Evolutionary conservation across 2,113 vertebrate species (phyloP).

Genomic region (Pardalotus punctatus): DNA sequence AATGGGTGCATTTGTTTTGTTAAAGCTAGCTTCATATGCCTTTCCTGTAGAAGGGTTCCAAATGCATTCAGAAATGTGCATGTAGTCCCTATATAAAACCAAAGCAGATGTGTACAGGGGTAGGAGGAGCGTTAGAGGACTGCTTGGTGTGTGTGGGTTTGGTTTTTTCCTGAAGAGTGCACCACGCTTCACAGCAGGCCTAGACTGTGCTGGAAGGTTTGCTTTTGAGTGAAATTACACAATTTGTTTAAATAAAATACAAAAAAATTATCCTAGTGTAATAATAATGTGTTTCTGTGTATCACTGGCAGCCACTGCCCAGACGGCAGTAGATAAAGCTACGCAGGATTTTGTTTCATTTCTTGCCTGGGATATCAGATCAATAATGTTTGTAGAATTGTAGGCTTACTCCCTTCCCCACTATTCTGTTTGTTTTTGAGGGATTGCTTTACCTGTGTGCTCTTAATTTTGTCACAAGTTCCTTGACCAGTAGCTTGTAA

Average conservation of each 20-base stretch:
- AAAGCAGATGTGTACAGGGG: rapidly evolving
- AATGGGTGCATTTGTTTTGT: neutral
- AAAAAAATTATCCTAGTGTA: neutral
- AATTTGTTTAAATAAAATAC: neutral
- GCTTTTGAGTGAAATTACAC: neutral
- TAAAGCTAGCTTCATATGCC: neutral
- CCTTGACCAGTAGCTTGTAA: neutral
- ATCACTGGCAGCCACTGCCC: neutral
- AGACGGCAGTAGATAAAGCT: neutral
- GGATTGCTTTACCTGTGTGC: neutral
- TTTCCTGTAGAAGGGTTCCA: neutral
- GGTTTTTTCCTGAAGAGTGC: neutral
- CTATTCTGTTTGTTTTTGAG: neutral
- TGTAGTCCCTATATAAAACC: neutral
- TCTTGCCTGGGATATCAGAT: neutral
- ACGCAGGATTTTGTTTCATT: neutral
- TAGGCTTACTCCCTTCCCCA: neutral
- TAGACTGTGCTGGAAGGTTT: neutral
- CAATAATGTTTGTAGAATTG: neutral
- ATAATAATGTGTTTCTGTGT: neutral
- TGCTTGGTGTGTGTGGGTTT: neutral
- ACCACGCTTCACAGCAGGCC: neutral
- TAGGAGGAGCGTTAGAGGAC: neutral
- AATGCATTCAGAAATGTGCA: rapidly evolving
- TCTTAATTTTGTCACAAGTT: neutral